phyloP scores from a whole-genome alignment of 2,797 vertebrate species.

The Schizopygopsis malacanthus region DNA sequence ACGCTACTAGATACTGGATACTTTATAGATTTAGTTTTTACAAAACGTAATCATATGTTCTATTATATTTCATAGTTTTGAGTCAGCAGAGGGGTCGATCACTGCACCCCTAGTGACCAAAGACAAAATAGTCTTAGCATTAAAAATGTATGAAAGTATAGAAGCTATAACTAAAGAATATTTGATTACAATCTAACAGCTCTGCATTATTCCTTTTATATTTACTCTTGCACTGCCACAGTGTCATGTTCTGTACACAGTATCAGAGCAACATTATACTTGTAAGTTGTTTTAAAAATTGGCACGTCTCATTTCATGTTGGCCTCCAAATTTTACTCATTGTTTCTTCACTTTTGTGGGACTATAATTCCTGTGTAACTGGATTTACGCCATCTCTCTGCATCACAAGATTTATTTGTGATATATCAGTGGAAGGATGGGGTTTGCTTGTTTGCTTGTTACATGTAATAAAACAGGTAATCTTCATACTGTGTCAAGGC shows the following conservation, averaged over 20 bases:
- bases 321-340: background rate
- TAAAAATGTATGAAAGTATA: background rate
- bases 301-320: background rate
- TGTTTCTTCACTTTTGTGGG: background rate
- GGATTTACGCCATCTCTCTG: background rate
- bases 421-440: background rate
- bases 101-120: background rate
- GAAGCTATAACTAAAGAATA: background rate
- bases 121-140: background rate
- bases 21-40: background rate
- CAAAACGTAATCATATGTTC: background rate
- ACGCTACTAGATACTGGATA: background rate
- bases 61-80: background rate
- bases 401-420: background rate
- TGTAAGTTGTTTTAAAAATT: background rate
- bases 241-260: background rate
- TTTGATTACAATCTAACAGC: background rate
- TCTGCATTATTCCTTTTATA: background rate
- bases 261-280: background rate
- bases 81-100: background rate
- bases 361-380: background rate
- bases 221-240: background rate
- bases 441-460: background rate
- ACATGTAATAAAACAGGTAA: background rate
- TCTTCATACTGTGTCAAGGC: background rate